A percentile compares a stretch with the other conserved stretches of the same genome.
These are phyloP conservation scores for Diloba caeruleocephala DNA, from an alignment of 2,888 invertebrate genomes.

Conservation along the genomic window DNA sequence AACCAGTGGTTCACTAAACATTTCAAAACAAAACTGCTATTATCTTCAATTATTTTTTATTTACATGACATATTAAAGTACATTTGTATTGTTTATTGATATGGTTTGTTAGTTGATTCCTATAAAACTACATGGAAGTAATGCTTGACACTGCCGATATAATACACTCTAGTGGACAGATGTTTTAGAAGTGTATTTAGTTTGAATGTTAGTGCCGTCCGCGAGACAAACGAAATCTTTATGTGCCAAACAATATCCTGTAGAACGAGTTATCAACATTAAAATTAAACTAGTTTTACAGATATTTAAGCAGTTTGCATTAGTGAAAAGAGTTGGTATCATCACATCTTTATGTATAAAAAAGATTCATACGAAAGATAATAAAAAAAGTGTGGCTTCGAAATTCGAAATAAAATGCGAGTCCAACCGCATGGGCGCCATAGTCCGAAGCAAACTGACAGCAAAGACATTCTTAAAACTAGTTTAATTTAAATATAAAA, in stretches of 20 bases:
- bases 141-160: background rate
- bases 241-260: constrained; percentile 76
- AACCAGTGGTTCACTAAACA: too few species aligned
- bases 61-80: too few species aligned
- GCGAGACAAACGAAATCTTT: constrained; percentile 72
- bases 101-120: too few species aligned
- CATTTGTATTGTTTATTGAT: too few species aligned
- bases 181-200: constrained; percentile 28
- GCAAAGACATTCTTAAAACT: too few species aligned
- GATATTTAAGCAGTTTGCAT: background rate
- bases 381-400: background rate
- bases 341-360: too few species aligned
- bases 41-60: too few species aligned
- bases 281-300: constrained; percentile 37
- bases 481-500: constrained; percentile 4
- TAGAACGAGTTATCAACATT: constrained; percentile 52
- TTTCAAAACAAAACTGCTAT: too few species aligned
- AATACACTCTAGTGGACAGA: constrained; percentile 25
- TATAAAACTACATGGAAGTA: too few species aligned
- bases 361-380: background rate
- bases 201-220: constrained; percentile 82
- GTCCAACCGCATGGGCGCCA: background rate
- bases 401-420: too few species aligned
- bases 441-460: too few species aligned
- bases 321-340: background rate